These are phyloP conservation scores for Bos indicus DNA, from an alignment of 2,113 vertebrate species.

Conservation along the genomic window DNA sequence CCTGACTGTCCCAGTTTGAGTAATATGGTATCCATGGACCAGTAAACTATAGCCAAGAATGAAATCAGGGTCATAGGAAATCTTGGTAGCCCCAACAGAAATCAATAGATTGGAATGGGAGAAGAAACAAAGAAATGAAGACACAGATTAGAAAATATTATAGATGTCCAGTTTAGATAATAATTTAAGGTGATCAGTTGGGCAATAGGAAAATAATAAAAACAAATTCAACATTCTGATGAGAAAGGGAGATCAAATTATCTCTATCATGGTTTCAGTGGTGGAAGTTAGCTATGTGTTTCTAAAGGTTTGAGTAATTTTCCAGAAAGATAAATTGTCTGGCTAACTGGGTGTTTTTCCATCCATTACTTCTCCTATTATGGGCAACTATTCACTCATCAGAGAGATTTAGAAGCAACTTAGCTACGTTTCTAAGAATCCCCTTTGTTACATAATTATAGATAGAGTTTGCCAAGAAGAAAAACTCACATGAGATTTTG, in stretches of 20 bases:
- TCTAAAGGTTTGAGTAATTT: slow-evolving; percentile 25
- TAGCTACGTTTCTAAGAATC: neutral
- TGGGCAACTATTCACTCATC: neutral
- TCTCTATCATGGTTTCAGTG: neutral
- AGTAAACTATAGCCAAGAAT: neutral
- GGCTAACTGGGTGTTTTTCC: neutral
- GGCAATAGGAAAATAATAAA: neutral
- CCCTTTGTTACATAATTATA: neutral
- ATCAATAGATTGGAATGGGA: neutral
- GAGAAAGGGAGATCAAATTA: neutral
- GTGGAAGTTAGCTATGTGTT: neutral
- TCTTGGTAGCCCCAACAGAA: neutral
- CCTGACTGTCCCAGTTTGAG: neutral
- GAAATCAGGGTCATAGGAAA: neutral
- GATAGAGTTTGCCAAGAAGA: neutral
- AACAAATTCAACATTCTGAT: neutral
- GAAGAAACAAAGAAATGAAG: neutral
- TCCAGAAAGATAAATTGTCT: neutral
- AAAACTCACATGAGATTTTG: neutral
- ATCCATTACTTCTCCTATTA: neutral
- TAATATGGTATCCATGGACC: neutral
- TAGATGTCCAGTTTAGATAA: neutral
- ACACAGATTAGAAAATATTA: neutral
- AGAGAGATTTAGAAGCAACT: neutral
- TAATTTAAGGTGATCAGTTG: neutral